Percentiles rank a stretch among this genome's conserved stretches.
phyloP scores from a whole-genome alignment of 2,113 vertebrate species.

The Aspidoscelis tigris region DNA sequence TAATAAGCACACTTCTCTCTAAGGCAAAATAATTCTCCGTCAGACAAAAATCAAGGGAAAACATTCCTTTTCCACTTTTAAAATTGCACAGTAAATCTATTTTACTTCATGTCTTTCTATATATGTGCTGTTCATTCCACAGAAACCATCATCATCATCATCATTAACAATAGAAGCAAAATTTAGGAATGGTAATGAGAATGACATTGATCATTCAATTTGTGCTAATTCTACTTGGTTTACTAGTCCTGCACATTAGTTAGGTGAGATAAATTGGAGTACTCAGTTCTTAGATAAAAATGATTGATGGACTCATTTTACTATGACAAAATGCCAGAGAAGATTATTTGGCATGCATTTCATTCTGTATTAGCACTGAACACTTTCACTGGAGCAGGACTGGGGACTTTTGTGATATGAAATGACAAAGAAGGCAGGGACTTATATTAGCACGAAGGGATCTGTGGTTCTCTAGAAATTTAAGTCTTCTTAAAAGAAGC shows the following conservation, averaged over 20 bases:
- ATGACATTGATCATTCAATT: neutral
- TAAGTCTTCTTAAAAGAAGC: too few relatives aligned
- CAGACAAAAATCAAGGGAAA: neutral
- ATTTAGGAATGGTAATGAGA: neutral
- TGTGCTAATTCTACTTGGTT: neutral
- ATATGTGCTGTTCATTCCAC: neutral
- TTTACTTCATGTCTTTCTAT: neutral
- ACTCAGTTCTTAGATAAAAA: neutral
- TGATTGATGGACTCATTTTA: neutral
- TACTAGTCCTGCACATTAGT: neutral
- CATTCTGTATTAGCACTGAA: too few relatives aligned
- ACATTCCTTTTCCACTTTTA: neutral
- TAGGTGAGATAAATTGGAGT: too few relatives aligned
- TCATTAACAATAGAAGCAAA: neutral
- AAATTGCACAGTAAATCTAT: conserved; percentile 12
- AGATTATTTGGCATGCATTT: neutral
- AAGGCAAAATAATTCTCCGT: conserved; percentile 1
- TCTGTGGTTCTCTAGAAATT: neutral
- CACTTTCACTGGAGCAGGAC: neutral
- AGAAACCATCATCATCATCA: rapidly evolving
- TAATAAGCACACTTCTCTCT: neutral
- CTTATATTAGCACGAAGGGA: neutral
- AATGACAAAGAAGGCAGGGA: neutral
- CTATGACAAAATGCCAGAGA: neutral
- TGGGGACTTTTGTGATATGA: neutral